Conservation (phyloP, 1,140 invertebrate species). For the Babylonia areolata region DNA sequence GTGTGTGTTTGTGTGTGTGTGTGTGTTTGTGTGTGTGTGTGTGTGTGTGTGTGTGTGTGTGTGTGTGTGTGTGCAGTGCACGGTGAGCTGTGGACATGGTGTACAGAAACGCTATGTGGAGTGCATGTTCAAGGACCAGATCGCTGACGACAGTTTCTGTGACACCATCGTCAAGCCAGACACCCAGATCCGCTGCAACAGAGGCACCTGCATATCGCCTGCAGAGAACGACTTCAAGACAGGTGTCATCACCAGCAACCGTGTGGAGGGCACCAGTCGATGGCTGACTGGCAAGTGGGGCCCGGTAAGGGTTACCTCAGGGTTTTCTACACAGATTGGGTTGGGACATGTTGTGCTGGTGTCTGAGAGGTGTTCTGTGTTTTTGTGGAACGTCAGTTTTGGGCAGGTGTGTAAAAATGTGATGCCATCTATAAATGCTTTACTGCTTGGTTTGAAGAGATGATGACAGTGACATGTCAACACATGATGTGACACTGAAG, state of each 20-base stretch:
- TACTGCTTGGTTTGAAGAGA: too few species aligned
- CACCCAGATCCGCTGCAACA: slow-evolving; percentile 56
- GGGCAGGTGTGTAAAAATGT: too few species aligned
- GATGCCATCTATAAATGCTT: too few species aligned
- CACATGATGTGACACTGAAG: too few species aligned
- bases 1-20: too few species aligned
- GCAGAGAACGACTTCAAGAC: slow-evolving; percentile 55
- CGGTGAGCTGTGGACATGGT: slow-evolving; percentile 66
- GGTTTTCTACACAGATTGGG: too few species aligned
- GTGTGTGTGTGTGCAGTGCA: slow-evolving; percentile 54
- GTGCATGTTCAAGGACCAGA: slow-evolving; percentile 57
- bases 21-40: too few species aligned
- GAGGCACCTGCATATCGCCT: slow-evolving; percentile 51
- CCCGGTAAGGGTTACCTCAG: slow-evolving; percentile 59
- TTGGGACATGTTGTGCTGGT: too few species aligned
- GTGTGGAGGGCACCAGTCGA: slow-evolving; percentile 60
- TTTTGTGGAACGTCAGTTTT: too few species aligned
- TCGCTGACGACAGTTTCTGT: slow-evolving; percentile 60
- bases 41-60: too few species aligned
- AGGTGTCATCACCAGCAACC: slow-evolving; percentile 63
- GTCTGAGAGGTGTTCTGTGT: too few species aligned
- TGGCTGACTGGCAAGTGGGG: slow-evolving; percentile 75
- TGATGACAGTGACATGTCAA: too few species aligned
- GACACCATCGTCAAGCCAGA: slow-evolving; percentile 59
- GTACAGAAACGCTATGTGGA: slow-evolving; percentile 54